phyloP scores from a whole-genome alignment of 2,888 invertebrate species.

The Ochlodes sylvanus region DNA sequence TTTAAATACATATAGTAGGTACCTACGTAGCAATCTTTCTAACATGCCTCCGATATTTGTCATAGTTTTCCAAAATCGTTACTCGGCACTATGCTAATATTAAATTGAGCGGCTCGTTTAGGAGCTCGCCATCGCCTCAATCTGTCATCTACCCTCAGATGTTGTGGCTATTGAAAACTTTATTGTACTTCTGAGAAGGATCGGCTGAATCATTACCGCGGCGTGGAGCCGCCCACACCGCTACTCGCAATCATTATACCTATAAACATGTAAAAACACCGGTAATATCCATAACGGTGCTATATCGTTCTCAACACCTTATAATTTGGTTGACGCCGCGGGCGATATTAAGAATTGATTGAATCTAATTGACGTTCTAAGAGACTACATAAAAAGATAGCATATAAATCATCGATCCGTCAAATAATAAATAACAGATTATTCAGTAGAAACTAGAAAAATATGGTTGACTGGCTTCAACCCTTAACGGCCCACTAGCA shows the following conservation, averaged over 20 bases:
- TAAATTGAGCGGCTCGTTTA: conserved; percentile 35
- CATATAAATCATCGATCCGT: neutral
- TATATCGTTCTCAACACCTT: conserved; percentile 44
- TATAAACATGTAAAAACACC: conserved; percentile 47
- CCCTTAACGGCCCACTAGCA: too few species aligned
- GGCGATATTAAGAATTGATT: conserved; percentile 26
- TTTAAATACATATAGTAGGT: neutral
- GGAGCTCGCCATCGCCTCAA: conserved; percentile 29
- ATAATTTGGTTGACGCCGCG: conserved; percentile 39
- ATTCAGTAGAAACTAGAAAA: neutral
- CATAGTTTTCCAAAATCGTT: conserved; percentile 17
- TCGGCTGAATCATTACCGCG: conserved; percentile 41
- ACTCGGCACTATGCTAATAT: conserved; percentile 31
- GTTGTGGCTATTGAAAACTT: conserved; percentile 25
- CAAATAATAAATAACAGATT: neutral
- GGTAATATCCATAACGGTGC: conserved; percentile 45
- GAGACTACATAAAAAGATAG: conserved; percentile 2
- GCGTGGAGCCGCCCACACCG: conserved; percentile 44
- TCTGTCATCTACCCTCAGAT: conserved; percentile 35
- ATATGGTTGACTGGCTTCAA: too few species aligned
- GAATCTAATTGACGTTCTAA: conserved; percentile 36
- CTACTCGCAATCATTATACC: conserved; percentile 46
- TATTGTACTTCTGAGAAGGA: conserved; percentile 44
- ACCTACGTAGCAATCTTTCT: neutral
- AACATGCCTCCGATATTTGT: conserved; percentile 19